Evolutionary conservation across 37 sponge, comb jelly and placozoan genomes (phyloP).

Genomic region (Theonella swinhoei): DNA sequence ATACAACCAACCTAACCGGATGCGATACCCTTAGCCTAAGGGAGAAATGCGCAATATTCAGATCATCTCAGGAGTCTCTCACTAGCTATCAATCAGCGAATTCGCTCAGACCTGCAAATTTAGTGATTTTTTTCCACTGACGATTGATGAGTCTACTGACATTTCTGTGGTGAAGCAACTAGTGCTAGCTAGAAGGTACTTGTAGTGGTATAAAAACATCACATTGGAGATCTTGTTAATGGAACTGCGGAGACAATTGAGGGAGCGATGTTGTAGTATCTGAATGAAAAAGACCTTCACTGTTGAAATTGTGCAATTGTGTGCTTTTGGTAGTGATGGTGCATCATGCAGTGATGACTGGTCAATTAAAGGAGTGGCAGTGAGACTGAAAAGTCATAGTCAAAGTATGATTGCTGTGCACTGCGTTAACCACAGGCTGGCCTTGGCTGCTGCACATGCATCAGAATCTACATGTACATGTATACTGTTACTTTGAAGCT

Average conservation of each 20-base stretch:
- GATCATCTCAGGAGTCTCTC: conserved; percentile 35
- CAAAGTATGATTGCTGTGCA: conserved; percentile 46
- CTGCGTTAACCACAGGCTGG: conserved; percentile 59
- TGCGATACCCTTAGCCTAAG: not conserved
- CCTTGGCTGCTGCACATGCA: conserved; percentile 50
- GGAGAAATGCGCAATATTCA: conserved; percentile 28
- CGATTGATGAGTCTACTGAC: conserved; percentile 50
- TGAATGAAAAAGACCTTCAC: conserved; percentile 25
- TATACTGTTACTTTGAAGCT: too few species aligned
- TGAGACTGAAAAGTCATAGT: conserved; percentile 25
- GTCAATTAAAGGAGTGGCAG: conserved; percentile 53
- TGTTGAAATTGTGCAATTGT: conserved; percentile 22
- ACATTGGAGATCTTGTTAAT: conserved; percentile 33
- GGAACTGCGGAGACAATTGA: conserved; percentile 46
- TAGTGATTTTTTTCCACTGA: conserved; percentile 35
- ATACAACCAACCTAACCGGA: too few species aligned
- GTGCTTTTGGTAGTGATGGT: conserved; percentile 68
- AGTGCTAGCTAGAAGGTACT: conserved; percentile 1
- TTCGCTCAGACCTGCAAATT: not conserved
- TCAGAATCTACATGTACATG: too few species aligned
- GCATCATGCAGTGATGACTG: conserved; percentile 61
- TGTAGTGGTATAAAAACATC: conserved; percentile 16
- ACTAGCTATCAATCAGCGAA: conserved; percentile 29
- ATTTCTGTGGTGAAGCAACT: conserved; percentile 45
- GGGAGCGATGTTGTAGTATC: conserved; percentile 24